A percentile compares a stretch with the other conserved stretches of the same genome.
Evolutionary conservation across 2,113 vertebrate genomes (phyloP).

Genomic region (Mobula hypostoma): DNA sequence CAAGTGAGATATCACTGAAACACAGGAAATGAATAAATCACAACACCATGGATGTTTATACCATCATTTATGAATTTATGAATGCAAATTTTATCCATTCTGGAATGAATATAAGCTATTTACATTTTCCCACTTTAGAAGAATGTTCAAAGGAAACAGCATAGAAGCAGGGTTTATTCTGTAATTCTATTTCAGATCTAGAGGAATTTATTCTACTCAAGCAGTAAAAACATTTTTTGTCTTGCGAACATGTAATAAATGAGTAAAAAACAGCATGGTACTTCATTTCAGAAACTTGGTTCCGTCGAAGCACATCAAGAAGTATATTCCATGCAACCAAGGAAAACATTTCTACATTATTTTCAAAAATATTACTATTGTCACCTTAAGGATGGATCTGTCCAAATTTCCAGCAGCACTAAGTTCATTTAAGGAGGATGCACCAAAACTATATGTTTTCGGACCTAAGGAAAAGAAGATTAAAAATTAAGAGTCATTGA

Average conservation of each 20-base stretch:
- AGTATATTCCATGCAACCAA: neutral
- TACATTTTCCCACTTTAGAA: neutral
- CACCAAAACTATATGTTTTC: constrained; percentile 83
- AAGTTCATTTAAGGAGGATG: constrained; percentile 65
- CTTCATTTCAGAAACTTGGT: too few species aligned
- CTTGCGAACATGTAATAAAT: too few species aligned
- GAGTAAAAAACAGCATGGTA: too few species aligned
- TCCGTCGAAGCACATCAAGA: too few species aligned
- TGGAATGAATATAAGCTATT: neutral
- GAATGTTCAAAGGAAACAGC: too few species aligned
- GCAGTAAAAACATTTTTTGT: neutral
- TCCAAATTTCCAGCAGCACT: constrained; percentile 62
- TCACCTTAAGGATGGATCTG: constrained; percentile 85
- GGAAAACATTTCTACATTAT: neutral
- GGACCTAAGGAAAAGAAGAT: constrained; percentile 61
- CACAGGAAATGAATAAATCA: neutral
- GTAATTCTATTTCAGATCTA: neutral
- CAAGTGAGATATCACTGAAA: neutral
- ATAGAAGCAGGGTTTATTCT: neutral
- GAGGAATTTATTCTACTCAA: neutral
- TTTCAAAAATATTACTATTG: neutral
- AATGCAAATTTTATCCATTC: neutral
- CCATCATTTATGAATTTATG: neutral
- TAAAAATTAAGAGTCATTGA: neutral
- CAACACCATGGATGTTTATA: neutral